Conservation (phyloP, 2,113 vertebrate genomes). For the Rhadina sibilatrix region DNA sequence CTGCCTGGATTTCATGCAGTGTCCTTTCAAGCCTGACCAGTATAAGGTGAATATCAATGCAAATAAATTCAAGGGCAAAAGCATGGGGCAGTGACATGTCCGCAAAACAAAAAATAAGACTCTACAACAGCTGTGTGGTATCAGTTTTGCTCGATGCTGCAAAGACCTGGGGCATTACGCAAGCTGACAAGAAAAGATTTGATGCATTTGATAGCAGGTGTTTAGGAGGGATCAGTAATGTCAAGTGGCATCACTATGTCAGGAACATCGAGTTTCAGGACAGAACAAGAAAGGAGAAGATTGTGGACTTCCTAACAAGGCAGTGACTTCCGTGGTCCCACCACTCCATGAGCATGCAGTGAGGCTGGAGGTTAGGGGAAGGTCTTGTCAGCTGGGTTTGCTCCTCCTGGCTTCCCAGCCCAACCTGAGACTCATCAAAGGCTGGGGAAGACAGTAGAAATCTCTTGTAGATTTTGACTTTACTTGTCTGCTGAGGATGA, state of each 20-base stretch:
- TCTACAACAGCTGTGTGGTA: slow-evolving; percentile 73
- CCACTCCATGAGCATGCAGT: not conserved
- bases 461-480: not conserved
- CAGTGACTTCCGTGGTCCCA: not conserved
- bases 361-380: not conserved
- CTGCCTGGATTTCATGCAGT: not conserved
- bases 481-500: not conserved
- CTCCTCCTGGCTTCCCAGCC: not conserved
- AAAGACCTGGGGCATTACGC: slow-evolving; percentile 71
- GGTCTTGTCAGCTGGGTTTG: not conserved
- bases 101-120: slow-evolving; percentile 71
- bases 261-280: slow-evolving; percentile 65
- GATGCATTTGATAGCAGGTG: slow-evolving; percentile 77
- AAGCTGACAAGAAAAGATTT: slow-evolving; percentile 73
- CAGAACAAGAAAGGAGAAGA: slow-evolving; percentile 63
- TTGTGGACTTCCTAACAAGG: slow-evolving; percentile 56
- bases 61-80: slow-evolving; percentile 69
- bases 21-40: not conserved
- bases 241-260: slow-evolving; percentile 55
- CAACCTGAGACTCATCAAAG: not conserved
- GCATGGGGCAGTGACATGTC: slow-evolving; percentile 60
- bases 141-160: slow-evolving; percentile 72
- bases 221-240: slow-evolving; percentile 69
- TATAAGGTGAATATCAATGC: slow-evolving; percentile 50
- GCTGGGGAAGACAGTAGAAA: not conserved